Evolutionary conservation across 2,888 invertebrate species (phyloP).

Genomic region (Galerucella nymphaeae): DNA sequence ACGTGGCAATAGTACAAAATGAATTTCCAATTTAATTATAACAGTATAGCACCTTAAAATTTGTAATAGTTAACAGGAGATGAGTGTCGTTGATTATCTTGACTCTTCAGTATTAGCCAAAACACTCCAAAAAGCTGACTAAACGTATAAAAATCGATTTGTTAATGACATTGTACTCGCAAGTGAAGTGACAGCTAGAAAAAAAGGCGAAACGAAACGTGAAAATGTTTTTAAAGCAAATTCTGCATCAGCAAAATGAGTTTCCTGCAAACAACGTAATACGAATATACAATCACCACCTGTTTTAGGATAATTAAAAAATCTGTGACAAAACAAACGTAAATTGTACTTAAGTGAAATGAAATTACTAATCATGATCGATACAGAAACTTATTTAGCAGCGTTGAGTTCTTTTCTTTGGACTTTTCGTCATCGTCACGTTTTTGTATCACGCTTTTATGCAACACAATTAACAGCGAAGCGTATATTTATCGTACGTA

Average conservation of each 20-base stretch:
- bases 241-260: background rate
- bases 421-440: too few species aligned
- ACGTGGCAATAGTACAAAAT: too few species aligned
- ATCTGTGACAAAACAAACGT: background rate
- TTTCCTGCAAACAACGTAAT: background rate
- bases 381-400: too few species aligned
- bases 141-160: background rate
- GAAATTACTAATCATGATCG: background rate
- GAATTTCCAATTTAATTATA: too few species aligned
- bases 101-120: background rate
- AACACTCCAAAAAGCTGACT: background rate
- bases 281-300: background rate
- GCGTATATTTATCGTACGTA: too few species aligned
- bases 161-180: background rate
- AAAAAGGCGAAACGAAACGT: background rate
- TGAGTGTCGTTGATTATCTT: background rate
- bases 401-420: too few species aligned
- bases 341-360: background rate
- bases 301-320: background rate
- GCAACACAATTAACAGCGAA: too few species aligned
- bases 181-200: background rate
- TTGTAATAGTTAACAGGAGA: too few species aligned
- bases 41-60: too few species aligned
- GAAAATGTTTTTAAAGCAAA: background rate
- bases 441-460: too few species aligned